Conservation (phyloP, 1,140 invertebrate species). For the Listronotus bonariensis region DNA sequence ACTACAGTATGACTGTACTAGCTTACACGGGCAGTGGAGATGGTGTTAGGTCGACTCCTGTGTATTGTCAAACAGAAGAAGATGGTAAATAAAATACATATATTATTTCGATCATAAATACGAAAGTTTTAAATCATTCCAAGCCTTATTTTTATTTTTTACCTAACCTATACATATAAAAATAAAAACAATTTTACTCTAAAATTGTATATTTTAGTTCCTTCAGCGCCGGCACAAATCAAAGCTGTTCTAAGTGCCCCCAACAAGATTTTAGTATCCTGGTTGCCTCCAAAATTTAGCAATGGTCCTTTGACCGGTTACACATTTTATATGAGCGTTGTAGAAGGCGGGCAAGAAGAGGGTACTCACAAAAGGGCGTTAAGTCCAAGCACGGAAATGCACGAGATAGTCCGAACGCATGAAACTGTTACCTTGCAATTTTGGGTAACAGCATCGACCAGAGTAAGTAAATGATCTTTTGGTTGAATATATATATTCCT, state of each 20-base stretch:
- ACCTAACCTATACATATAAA: too few species aligned
- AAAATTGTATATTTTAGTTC: conserved; percentile 62
- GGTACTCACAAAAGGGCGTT: conserved; percentile 73
- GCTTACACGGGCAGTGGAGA: conserved; percentile 89
- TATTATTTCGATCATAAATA: too few species aligned
- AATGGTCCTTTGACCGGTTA: conserved; percentile 81
- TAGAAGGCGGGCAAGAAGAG: conserved; percentile 73
- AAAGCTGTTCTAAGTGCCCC: conserved; percentile 84
- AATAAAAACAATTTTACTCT: neutral
- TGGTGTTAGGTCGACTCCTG: conserved; percentile 78
- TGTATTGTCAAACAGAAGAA: conserved; percentile 89
- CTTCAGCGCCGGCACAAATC: conserved; percentile 82
- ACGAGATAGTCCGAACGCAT: conserved; percentile 74
- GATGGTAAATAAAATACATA: conserved; percentile 67
- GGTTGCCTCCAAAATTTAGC: conserved; percentile 75
- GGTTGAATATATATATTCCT: too few species aligned
- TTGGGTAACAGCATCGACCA: conserved; percentile 80
- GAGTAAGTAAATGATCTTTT: conserved; percentile 43
- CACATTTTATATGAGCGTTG: conserved; percentile 79
- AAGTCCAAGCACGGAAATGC: conserved; percentile 66
- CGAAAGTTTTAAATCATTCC: too few species aligned
- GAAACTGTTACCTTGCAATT: conserved; percentile 76
- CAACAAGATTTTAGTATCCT: conserved; percentile 85
- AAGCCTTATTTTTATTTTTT: too few species aligned
- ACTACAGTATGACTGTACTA: conserved; percentile 88